Evolutionary conservation across 35 echinoderm and acorn worm genomes (phyloP).

Genomic region (Diadema setosum): DNA sequence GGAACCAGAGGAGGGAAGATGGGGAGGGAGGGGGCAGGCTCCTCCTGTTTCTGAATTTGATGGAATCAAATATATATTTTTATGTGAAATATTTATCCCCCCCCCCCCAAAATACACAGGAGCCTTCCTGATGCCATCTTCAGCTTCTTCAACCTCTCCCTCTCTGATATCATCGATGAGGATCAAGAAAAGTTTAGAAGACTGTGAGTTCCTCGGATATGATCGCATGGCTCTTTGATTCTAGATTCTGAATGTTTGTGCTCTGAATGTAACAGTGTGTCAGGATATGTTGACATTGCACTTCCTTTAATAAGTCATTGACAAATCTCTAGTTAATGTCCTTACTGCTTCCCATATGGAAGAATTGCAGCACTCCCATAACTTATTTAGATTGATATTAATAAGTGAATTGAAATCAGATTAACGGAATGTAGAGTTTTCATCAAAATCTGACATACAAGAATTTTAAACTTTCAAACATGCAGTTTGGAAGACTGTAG

Average conservation of each 20-base stretch:
- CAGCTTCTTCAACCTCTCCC: conserved; percentile 71
- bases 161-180: conserved; percentile 89
- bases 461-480: no score
- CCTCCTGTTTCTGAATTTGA: no score
- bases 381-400: no score
- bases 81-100: no score
- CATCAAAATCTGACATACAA: no score
- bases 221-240: background rate
- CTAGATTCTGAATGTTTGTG: background rate
- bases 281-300: background rate
- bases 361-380: background rate
- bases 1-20: no score
- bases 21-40: no score
- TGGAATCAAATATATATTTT: no score
- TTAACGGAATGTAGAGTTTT: no score
- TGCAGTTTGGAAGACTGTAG: no score
- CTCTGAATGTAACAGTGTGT: background rate
- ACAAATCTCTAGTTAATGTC: background rate
- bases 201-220: conserved; percentile 31
- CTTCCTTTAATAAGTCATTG: background rate
- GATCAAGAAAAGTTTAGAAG: conserved; percentile 71
- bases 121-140: conserved; percentile 58
- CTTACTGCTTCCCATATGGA: background rate
- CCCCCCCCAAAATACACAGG: no score
- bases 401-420: no score